Base-by-base conservation (phyloP, 2,113 vertebrate genomes). In the Caracal caracal region DNA sequence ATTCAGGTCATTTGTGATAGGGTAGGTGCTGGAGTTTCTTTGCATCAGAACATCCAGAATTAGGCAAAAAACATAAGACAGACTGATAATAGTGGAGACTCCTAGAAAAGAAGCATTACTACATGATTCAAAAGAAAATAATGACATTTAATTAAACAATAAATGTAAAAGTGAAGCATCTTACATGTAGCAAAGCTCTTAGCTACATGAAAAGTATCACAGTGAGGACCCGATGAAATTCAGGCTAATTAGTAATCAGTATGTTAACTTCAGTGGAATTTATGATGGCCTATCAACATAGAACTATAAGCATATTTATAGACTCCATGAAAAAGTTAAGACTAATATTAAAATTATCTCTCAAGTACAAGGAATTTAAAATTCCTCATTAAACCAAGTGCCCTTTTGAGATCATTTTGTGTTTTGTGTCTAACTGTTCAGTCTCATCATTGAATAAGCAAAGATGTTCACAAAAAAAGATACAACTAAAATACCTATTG, bases 201-300 rank as follows among this genome's bases (percentile, higher is more conserved):
- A 95, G 66, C 85, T 94, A 66, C 43, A 51, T 88, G 61, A 75
- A 92, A 92, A 92, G 75, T 78, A 92, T 89, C 53, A 92, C 47
- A 80, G 95, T 90, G 88, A 97, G 79, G 43, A 84, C 66, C 89
- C 51, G 88, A 82, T 94, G 68, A 92, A 95, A 95, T 91, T 93
- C 73, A 89, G 85, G 53, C 85, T 96, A 96, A 97, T 96, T 96
- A 97, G 94, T 79, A 94, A 86, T 94, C 81, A 93, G 11, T 51
- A n/a, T 95, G 76, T 90, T 81, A 90, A 51, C 71, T 92, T 93
- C 56, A 75, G 73, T 43, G 75, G 73, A 86, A 87, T 96, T 96
- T 95, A 76, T 95, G 75, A 88, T 96, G 53, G 61, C 68, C 81
- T 82, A 33, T 83, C 85, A 93, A 22, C 59, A 79, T 84, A 82